These are phyloP conservation scores for Heliconius melpomene DNA, from an alignment of 1,140 invertebrate species.

Conservation along the genomic window DNA sequence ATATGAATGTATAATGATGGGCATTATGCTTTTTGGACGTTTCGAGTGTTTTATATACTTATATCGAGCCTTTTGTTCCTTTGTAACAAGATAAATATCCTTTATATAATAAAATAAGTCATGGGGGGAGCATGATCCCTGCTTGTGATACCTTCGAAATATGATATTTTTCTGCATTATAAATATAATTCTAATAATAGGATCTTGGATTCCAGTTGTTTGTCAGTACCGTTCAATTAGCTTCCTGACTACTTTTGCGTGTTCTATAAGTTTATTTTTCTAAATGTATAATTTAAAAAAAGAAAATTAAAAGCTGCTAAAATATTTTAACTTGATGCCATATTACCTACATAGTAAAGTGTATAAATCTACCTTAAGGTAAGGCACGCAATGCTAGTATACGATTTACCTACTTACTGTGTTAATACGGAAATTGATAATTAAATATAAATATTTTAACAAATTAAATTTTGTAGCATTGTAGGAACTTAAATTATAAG, in stretches of 20 bases:
- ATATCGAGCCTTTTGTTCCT: conserved; percentile 74
- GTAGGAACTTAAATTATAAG: not conserved
- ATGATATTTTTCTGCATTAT: conserved; percentile 65
- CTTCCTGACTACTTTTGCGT: not conserved
- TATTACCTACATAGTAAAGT: not conserved
- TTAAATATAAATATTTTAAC: not conserved
- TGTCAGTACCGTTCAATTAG: not conserved
- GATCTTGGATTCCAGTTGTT: conserved; percentile 15
- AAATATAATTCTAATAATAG: conserved; percentile 35
- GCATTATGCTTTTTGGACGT: conserved; percentile 75
- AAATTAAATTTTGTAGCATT: not conserved
- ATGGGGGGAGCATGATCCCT: conserved; percentile 66
- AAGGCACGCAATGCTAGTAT: not conserved
- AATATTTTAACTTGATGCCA: not conserved
- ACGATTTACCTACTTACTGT: not conserved
- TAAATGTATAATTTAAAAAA: not conserved
- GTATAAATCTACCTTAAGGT: not conserved
- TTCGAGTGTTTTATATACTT: conserved; percentile 79
- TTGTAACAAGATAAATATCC: conserved; percentile 70
- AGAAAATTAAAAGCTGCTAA: not conserved
- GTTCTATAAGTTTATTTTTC: not conserved
- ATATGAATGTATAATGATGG: conserved; percentile 80
- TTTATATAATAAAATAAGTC: conserved; percentile 56
- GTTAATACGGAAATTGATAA: not conserved
- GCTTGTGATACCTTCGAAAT: conserved; percentile 65